These are phyloP conservation scores for Etheostoma spectabile DNA, from an alignment of 2,113 vertebrate species.

Conservation along the genomic window DNA sequence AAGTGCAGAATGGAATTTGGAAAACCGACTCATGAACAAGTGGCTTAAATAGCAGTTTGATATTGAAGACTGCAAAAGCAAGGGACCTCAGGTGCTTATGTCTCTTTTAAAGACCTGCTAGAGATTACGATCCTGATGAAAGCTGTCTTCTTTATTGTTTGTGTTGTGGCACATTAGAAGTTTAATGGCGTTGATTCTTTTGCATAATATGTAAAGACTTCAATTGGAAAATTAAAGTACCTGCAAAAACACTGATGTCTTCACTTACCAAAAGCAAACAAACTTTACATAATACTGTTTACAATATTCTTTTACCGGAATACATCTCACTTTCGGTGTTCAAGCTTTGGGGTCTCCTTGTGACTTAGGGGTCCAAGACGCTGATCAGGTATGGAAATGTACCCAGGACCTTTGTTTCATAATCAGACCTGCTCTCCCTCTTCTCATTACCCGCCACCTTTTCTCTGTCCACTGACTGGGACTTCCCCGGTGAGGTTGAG, in stretches of 20 bases:
- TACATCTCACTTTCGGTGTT: background rate
- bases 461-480: background rate
- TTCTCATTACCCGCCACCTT: background rate
- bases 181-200: background rate
- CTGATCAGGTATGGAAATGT: background rate
- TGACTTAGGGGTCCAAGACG: background rate
- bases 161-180: background rate
- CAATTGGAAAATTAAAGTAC: background rate
- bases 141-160: background rate
- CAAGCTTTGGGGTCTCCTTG: background rate
- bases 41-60: slow-evolving; percentile 1
- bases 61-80: background rate
- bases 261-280: background rate
- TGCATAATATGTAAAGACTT: background rate
- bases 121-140: background rate
- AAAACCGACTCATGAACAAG: slow-evolving; percentile 1
- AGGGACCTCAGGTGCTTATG: background rate
- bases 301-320: background rate
- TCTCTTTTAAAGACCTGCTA: background rate
- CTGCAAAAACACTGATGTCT: background rate
- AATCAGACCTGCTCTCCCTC: background rate
- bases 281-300: background rate
- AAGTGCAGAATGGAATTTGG: background rate
- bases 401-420: background rate
- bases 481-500: slow-evolving; percentile 16